Conservation (phyloP, 2,888 invertebrate species). For the Ischnus inquisitorius region DNA sequence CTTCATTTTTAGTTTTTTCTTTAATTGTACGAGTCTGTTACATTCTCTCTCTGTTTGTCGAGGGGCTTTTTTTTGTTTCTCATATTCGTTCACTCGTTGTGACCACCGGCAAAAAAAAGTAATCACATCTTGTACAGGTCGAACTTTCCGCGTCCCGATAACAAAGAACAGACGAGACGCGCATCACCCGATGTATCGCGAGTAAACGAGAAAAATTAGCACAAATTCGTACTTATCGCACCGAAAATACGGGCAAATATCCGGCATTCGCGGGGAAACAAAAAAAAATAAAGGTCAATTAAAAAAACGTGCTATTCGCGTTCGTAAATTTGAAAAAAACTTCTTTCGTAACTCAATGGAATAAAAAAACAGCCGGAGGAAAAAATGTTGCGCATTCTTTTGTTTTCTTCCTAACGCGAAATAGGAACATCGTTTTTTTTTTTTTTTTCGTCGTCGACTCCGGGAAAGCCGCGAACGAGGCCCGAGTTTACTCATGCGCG, state of each 20-base stretch:
- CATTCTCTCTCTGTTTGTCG: slow-evolving; percentile 36
- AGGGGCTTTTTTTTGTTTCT: neutral
- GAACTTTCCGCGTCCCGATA: slow-evolving; percentile 6
- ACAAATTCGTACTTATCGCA: too few relatives aligned
- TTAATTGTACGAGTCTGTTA: slow-evolving; percentile 43
- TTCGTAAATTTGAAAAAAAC: too few relatives aligned
- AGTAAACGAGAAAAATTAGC: too few relatives aligned
- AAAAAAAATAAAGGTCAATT: too few relatives aligned
- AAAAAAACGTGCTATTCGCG: too few relatives aligned
- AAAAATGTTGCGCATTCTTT: neutral
- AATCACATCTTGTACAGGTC: too few relatives aligned
- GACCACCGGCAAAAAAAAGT: too few relatives aligned
- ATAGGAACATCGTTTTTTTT: neutral
- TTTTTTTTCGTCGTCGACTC: neutral
- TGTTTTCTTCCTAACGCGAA: neutral
- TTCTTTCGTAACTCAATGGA: neutral
- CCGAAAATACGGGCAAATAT: too few relatives aligned
- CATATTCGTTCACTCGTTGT: slow-evolving; percentile 8
- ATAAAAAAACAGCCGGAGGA: neutral
- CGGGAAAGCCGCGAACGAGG: neutral
- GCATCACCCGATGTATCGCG: neutral
- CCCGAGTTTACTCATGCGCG: neutral
- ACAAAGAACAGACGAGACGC: slow-evolving; percentile 31
- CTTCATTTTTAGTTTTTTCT: neutral
- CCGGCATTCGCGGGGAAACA: neutral